Evolutionary conservation across 2,888 invertebrate species (phyloP), one percentile per base, ranked within the genome.

Genomic region (Dicycla oo): DNA sequence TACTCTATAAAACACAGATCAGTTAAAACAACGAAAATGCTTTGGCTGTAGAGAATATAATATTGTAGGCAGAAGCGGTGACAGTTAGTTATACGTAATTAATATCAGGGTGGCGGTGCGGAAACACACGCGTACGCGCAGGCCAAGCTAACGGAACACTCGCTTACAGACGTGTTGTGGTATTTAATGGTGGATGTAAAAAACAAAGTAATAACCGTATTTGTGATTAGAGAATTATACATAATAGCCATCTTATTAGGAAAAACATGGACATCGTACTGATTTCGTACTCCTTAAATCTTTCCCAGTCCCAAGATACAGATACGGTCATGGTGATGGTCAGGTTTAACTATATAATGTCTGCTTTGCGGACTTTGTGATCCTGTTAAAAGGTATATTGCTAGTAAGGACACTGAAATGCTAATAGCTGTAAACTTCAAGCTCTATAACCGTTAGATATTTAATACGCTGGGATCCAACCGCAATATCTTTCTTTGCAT

Each of bases 61-160:
- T 11, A n/a, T 40, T n/a, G 43, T 40, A 26, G 11, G 13, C 30
- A 18, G 30, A n/a, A 45, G 38, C 13, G 45, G 15, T 51, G 69
- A 73, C 62, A 69, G 72, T 75, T 75, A 80, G 23, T 69, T 70
- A 72, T 6, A 51, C 61, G 68, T 56, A 72, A 74, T 70, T 70
- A 66, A 77, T 72, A 68, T 66, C 57, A 69, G 71, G 49, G 71
- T 75, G 71, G 47, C 66, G 69, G 53, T 71, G 82, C 74, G 84
- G 84, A 77, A 84, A 82, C 66, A 69, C 60, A 64, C 26, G 69
- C 67, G 57, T 61, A 45, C n/a, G 70, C 65, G 58, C 69, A 57
- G 47, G n/a, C 57, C 23, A 23, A 56, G 30, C 57, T 84, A 81
- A 83, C 82, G 72, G 82, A 56, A 15, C 34, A 53, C 23, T 45